These are phyloP conservation scores for Rutilus rutilus DNA, from an alignment of 2,113 vertebrate species.

Conservation along the genomic window DNA sequence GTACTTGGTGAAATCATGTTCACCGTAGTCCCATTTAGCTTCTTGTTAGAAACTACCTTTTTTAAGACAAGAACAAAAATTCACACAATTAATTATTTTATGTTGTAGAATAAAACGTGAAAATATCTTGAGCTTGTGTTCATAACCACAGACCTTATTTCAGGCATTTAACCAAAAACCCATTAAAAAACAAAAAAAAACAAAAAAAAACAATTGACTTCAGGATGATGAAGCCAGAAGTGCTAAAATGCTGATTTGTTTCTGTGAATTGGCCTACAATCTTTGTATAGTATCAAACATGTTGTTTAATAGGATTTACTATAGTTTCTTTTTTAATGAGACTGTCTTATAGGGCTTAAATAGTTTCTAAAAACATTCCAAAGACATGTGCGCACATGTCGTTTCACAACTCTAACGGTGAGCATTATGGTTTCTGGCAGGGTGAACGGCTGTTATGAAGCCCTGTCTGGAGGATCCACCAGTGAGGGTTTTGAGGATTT, in stretches of 20 bases:
- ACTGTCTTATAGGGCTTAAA: neutral
- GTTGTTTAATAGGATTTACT: neutral
- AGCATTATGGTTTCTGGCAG: slow-evolving; percentile 60
- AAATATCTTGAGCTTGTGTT: neutral
- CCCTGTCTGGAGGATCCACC: slow-evolving; percentile 89
- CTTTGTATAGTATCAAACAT: neutral
- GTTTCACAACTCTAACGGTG: neutral
- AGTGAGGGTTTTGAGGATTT: slow-evolving; percentile 96
- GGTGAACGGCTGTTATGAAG: slow-evolving; percentile 89
- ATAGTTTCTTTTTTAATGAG: neutral
- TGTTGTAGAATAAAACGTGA: neutral
- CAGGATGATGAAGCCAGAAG: neutral
- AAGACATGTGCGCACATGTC: neutral
- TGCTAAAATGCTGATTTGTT: neutral
- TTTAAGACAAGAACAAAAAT: too few relatives aligned
- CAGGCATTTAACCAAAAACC: neutral
- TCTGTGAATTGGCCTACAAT: neutral
- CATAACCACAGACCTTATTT: neutral
- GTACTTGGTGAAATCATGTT: too few relatives aligned
- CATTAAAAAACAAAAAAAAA: neutral
- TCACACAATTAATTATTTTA: neutral
- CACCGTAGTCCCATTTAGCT: neutral
- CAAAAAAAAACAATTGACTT: neutral
- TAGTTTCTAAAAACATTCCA: neutral
- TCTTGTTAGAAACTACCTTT: neutral